Conservation (phyloP, 2,113 vertebrate species). For the Oriolus oriolus region DNA sequence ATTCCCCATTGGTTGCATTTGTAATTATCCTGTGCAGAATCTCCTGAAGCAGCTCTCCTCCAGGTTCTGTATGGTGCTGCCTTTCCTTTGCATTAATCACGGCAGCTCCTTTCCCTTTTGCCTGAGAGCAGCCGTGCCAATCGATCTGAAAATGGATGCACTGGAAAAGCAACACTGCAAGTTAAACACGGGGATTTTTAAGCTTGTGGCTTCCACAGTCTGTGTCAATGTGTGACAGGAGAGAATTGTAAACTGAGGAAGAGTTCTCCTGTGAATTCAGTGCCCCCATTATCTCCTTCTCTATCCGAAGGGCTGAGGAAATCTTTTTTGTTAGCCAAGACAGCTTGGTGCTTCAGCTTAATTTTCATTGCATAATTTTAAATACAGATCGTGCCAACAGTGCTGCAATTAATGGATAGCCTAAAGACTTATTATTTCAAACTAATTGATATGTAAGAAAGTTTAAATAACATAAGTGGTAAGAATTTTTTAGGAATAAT, state of each 20-base stretch:
- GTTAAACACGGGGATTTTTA: background rate
- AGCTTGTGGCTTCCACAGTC: background rate
- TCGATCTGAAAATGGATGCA: background rate
- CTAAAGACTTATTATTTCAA: slow-evolving; percentile 82
- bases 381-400: slow-evolving; percentile 77
- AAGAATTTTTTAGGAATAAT: slow-evolving; percentile 60
- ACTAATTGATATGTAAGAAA: slow-evolving; percentile 77
- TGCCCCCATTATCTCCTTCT: slow-evolving; percentile 53
- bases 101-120: background rate
- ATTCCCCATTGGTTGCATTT: background rate
- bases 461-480: slow-evolving; percentile 73
- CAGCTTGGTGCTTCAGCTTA: slow-evolving; percentile 70
- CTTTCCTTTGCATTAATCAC: slow-evolving; percentile 12
- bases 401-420: slow-evolving; percentile 80
- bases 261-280: slow-evolving; percentile 61
- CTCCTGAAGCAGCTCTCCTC: background rate
- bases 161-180: slow-evolving; percentile 27
- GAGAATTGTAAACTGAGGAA: background rate
- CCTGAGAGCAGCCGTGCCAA: background rate
- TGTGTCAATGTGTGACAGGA: background rate
- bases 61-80: background rate
- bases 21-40: background rate
- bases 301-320: slow-evolving; percentile 68
- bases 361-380: slow-evolving; percentile 76
- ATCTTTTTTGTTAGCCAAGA: slow-evolving; percentile 62